Base-by-base conservation (phyloP, 2,113 vertebrate genomes). In the Epinephelus lanceolatus region DNA sequence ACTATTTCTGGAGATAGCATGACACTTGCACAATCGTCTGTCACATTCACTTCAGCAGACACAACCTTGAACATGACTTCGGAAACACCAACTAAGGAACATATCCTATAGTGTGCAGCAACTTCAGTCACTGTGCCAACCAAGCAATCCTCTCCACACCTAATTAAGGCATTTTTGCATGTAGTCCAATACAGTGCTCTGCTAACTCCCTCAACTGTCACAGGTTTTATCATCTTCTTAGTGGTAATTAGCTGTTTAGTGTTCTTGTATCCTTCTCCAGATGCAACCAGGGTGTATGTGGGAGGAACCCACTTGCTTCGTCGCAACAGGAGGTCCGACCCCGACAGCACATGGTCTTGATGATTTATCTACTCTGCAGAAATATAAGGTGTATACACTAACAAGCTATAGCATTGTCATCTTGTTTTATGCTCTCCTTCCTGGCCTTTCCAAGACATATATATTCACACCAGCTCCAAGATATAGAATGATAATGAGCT, bases 171-270 rank as follows among this genome's bases (percentile, higher is more conserved):
- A 60, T 23, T 33, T 33, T 57, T 55, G 23, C 49, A 83, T 66
- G 27, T 57, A 33, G 40, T 66, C 37, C 23, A 45, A n/a, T 30
- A 5, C 17, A 30, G 18, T 37, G 27, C 47, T 72, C 65, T 63
- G 25, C 27, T 53, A 52, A 67, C 52, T 47, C 23, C 47, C 27
- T 76, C 6, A 53, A 78, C 72, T 60, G 76, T 51, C 67, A 69
- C 17, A 25, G 18, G 18, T 63, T 67, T 23, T 61, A 56, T 81
- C 55, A 33, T 86, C 47, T 68, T 78, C 71, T 88, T 61, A 45
- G 73, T 45, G 61, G 53, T 78, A 90, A 86, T 89, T 80, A 87
- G 82, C 49, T 47, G 57, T 66, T 79, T 71, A 71, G 47, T 61
- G 62, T 23, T 56, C 67, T 60, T 57, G 18, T 52, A 82, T 71